Conservation (phyloP, 2,888 invertebrate genomes). For the Galerucella nymphaeae region DNA sequence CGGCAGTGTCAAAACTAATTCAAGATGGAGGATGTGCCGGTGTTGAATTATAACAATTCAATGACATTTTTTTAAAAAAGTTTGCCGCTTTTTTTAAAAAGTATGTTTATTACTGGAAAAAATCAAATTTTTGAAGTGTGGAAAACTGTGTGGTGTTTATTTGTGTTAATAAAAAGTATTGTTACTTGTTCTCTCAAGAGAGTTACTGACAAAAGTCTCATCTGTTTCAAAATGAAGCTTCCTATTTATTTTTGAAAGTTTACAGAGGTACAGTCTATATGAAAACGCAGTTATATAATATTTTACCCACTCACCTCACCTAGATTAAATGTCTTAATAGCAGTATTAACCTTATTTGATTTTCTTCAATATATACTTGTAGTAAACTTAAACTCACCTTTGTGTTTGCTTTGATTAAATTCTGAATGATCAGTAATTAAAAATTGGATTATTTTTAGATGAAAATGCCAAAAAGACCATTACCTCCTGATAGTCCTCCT, state of each 20-base stretch:
- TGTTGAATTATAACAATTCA: conserved; percentile 9
- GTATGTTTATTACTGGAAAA: neutral
- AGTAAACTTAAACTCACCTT: neutral
- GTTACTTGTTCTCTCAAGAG: neutral
- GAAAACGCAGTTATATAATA: neutral
- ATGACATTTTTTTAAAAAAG: conserved; percentile 9
- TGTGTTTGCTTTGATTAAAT: conserved; percentile 12
- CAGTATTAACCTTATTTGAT: neutral
- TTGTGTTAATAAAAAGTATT: neutral
- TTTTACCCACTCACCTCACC: conserved; percentile 21
- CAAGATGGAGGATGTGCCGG: conserved; percentile 29
- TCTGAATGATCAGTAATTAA: neutral
- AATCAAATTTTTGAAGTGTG: neutral
- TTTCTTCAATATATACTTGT: neutral
- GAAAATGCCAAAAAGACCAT: conserved; percentile 55
- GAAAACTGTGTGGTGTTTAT: neutral
- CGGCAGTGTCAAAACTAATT: conserved; percentile 8
- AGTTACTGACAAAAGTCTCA: neutral
- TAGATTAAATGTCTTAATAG: neutral
- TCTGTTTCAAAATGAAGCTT: neutral
- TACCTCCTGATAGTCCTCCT: conserved; percentile 40
- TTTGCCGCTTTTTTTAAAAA: neutral
- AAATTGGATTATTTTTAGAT: conserved; percentile 20
- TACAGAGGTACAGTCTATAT: neutral
- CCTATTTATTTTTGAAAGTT: neutral